Conservation (phyloP, 53 echinoderm and acorn worm species). For the Echinometra lucunter region DNA sequence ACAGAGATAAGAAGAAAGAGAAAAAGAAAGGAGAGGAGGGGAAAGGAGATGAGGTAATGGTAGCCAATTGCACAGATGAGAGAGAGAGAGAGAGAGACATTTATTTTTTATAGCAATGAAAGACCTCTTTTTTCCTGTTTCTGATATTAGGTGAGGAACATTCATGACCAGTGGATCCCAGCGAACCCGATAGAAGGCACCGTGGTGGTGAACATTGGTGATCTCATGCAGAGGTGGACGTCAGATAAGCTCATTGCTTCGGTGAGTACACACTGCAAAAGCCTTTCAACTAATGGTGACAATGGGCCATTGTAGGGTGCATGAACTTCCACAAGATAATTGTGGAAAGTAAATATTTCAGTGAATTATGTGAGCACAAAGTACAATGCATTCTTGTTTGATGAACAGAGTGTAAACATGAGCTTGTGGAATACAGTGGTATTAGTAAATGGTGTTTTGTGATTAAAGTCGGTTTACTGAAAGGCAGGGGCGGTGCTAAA, state of each 20-base stretch:
- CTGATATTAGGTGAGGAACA: slow-evolving; percentile 74
- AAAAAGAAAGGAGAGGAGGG: no score
- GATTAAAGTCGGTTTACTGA: no score
- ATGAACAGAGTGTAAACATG: no score
- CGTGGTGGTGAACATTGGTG: slow-evolving; percentile 88
- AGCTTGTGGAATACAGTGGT: no score
- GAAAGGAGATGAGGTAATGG: no score
- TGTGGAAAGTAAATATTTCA: not conserved
- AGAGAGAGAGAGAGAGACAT: no score
- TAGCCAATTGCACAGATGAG: no score
- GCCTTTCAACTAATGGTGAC: not conserved
- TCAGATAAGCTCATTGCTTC: slow-evolving; percentile 83
- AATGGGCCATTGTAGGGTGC: not conserved
- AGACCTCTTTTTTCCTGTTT: not conserved
- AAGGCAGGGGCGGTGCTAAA: no score
- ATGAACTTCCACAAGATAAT: not conserved
- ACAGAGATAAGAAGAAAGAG: not conserved
- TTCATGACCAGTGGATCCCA: slow-evolving; percentile 75
- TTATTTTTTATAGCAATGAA: no score
- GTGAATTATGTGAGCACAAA: not conserved
- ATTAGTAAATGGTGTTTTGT: no score
- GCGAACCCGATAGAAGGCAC: slow-evolving; percentile 81
- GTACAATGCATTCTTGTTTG: not conserved
- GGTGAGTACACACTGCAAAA: slow-evolving; percentile 72
- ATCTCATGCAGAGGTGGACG: slow-evolving; percentile 93